Percentiles rank a stretch among this genome's conserved stretches.
Conservation (phyloP, 2,113 vertebrate genomes). For the Myrmophylax atrothorax region DNA sequence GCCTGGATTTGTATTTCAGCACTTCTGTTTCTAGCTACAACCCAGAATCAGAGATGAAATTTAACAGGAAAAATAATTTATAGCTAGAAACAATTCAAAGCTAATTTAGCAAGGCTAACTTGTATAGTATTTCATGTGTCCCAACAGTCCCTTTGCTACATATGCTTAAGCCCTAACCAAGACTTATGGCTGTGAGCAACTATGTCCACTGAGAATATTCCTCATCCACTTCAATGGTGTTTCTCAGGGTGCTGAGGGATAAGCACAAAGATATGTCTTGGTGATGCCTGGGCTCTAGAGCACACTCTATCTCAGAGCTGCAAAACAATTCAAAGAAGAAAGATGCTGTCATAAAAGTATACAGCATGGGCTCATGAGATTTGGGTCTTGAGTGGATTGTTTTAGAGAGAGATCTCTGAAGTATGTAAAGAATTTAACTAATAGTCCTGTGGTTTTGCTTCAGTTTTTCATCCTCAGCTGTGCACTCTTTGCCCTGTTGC, state of each 20-base stretch:
- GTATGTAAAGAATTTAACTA: conserved; percentile 29
- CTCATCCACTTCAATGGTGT: neutral
- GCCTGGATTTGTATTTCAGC: conserved; percentile 48
- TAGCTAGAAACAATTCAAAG: neutral
- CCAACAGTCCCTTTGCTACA: neutral
- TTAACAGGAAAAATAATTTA: conserved; percentile 24
- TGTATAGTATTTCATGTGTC: neutral
- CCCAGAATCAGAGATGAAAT: conserved; percentile 12
- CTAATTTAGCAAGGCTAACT: neutral
- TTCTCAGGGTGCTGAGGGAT: neutral
- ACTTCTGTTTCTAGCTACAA: conserved; percentile 40
- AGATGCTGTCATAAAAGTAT: neutral
- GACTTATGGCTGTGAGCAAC: neutral
- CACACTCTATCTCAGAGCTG: neutral
- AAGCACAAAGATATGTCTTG: neutral
- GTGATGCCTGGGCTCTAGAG: neutral
- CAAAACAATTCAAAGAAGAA: neutral
- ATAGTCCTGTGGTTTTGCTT: neutral
- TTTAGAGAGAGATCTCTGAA: neutral
- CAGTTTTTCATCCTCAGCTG: neutral
- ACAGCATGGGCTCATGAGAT: neutral
- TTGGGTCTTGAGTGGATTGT: neutral
- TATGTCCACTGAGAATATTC: neutral
- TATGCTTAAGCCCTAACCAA: neutral
- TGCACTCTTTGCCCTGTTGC: neutral